Percentiles rank a stretch among this genome's conserved stretches.
Conservation (phyloP, 2,888 invertebrate species). For the Protonemura montana region DNA sequence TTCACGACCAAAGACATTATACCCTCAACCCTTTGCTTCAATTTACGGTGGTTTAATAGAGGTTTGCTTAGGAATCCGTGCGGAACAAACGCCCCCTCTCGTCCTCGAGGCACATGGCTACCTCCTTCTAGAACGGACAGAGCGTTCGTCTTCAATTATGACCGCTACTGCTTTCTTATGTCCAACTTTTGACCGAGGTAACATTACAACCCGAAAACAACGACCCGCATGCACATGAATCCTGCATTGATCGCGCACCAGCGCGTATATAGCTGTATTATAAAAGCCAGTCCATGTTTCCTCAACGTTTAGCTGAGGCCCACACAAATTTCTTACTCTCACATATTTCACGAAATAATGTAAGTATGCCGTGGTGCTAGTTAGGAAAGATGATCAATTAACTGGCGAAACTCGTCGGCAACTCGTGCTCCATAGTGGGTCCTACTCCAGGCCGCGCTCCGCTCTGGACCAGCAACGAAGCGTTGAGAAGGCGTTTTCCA, state of each 20-base stretch:
- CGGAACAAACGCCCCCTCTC: not conserved
- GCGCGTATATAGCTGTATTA: not conserved
- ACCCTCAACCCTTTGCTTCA: slow-evolving; percentile 9
- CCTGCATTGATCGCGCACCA: not conserved
- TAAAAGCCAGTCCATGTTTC: not conserved
- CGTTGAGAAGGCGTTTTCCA: not conserved
- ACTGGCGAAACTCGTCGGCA: not conserved
- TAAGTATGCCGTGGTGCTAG: not conserved
- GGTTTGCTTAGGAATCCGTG: slow-evolving; percentile 17
- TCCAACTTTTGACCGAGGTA: not conserved
- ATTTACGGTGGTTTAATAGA: not conserved
- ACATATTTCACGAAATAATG: slow-evolving; percentile 4
- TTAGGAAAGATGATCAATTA: slow-evolving; percentile 12
- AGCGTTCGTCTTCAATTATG: not conserved
- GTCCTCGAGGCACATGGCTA: not conserved
- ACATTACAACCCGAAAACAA: not conserved
- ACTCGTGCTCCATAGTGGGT: not conserved
- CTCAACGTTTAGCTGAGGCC: not conserved
- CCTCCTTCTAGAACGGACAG: not conserved
- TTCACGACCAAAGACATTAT: slow-evolving; percentile 29
- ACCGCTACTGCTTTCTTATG: not conserved
- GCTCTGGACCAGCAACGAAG: not conserved
- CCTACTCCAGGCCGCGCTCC: not conserved
- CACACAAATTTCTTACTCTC: not conserved
- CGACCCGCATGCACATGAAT: not conserved